Evolutionary conservation across 2,113 vertebrate genomes (phyloP).

Genomic region (Syngnathus typhle): DNA sequence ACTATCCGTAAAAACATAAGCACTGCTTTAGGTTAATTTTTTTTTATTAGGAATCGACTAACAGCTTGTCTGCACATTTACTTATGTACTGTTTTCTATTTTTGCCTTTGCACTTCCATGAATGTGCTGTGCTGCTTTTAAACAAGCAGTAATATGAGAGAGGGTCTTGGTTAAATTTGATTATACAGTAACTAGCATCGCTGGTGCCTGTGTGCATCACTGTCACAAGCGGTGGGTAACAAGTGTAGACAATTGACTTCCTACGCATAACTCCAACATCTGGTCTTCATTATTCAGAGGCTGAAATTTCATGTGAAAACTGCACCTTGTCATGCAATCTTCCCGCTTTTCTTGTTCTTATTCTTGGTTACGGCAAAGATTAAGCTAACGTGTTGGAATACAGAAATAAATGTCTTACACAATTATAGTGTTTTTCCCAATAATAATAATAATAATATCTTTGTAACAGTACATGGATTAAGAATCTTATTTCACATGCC

Average conservation of each 20-base stretch:
- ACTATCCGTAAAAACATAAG: background rate
- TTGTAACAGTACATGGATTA: too few relatives aligned
- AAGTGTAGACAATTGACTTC: constrained; percentile 46
- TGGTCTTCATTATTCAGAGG: constrained; percentile 48
- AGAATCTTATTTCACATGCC: background rate
- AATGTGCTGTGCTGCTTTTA: constrained; percentile 18
- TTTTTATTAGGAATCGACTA: constrained; percentile 26
- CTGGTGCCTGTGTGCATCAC: constrained; percentile 30
- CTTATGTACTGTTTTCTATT: constrained; percentile 11
- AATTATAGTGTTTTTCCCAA: too few relatives aligned
- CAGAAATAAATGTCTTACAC: background rate
- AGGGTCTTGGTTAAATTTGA: constrained; percentile 26
- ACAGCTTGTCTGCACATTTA: constrained; percentile 8
- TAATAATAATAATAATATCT: too few relatives aligned
- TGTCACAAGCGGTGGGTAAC: constrained; percentile 35
- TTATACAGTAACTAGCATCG: constrained; percentile 25
- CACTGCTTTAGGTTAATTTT: constrained; percentile 7
- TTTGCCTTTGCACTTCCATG: constrained; percentile 32
- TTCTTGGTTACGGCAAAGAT: background rate
- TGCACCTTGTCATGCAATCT: constrained; percentile 41
- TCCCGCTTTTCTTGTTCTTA: constrained; percentile 12
- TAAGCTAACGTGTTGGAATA: background rate
- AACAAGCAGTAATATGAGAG: constrained; percentile 18
- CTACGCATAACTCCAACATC: constrained; percentile 54
- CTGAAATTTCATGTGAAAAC: constrained; percentile 52